Percentiles rank a stretch among this genome's conserved stretches.
Evolutionary conservation across 2,888 invertebrate species (phyloP).

Genomic region (Meloe dianella): DNA sequence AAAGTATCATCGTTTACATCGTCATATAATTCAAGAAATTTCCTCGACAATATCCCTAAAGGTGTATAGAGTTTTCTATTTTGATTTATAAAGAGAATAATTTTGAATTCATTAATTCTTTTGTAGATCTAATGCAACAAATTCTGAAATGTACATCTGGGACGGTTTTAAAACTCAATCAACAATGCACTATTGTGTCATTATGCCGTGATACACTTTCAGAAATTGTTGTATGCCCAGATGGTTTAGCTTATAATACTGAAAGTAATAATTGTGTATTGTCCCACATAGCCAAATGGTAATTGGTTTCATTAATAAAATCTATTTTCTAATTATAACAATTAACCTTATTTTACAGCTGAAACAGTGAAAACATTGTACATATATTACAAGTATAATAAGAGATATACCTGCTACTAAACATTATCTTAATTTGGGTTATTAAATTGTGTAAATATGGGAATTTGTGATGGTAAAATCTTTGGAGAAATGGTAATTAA

Average conservation of each 20-base stretch:
- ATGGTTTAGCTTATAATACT: conserved; percentile 55
- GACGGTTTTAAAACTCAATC: conserved; percentile 51
- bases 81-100: no score
- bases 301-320: conserved; percentile 20
- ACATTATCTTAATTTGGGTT: no score
- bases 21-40: conserved; percentile 18
- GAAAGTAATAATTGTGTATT: conserved; percentile 54
- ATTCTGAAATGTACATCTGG: conserved; percentile 49
- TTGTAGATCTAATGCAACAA: conserved; percentile 48
- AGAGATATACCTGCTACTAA: no score
- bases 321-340: not conserved
- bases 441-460: no score
- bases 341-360: conserved; percentile 1
- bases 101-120: no score
- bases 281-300: conserved; percentile 56
- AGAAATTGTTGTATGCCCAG: conserved; percentile 57
- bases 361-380: no score
- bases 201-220: conserved; percentile 53
- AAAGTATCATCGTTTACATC: conserved; percentile 38
- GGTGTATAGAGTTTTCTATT: no score
- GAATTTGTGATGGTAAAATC: no score
- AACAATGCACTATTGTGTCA: conserved; percentile 55
- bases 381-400: no score
- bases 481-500: no score
- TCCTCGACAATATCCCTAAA: conserved; percentile 38